Conservation (phyloP, 2,888 invertebrate genomes). For the Drosophila meridiana region DNA sequence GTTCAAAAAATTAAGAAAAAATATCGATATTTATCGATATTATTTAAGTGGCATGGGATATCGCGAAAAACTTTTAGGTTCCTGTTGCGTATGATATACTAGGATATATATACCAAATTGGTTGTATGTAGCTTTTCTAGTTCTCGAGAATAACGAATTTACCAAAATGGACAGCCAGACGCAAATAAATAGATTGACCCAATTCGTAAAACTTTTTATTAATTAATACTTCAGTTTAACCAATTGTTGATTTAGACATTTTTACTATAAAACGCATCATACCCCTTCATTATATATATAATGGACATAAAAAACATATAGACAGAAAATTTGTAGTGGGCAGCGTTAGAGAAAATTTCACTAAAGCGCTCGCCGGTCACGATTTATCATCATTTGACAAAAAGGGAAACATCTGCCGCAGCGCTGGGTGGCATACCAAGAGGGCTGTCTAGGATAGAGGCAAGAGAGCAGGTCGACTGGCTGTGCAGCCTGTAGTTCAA, state of each 20-base stretch:
- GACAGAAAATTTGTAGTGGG: slow-evolving; percentile 39
- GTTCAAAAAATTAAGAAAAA: not conserved
- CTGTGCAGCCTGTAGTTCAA: slow-evolving; percentile 39
- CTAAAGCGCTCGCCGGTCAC: slow-evolving; percentile 65
- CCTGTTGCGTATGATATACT: not conserved
- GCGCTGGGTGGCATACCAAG: not conserved
- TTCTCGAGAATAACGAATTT: not conserved
- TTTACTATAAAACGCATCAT: not conserved
- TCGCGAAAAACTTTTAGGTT: not conserved
- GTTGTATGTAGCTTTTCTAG: not conserved
- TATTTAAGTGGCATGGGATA: not conserved
- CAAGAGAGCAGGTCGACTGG: not conserved
- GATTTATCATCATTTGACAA: slow-evolving; percentile 79
- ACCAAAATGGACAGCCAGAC: too few species aligned
- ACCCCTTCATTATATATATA: not conserved
- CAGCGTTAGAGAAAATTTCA: slow-evolving; percentile 60
- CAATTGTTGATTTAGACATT: not conserved
- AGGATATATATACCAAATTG: not conserved
- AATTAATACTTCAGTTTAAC: not conserved
- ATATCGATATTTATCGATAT: not conserved
- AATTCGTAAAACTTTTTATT: not conserved
- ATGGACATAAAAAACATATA: slow-evolving; percentile 4
- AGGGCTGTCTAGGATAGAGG: not conserved
- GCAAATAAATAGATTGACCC: not conserved
- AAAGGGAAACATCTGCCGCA: slow-evolving; percentile 69